Evolutionary conservation across 2,113 vertebrate genomes (phyloP), one percentile per base, ranked within the genome.

Genomic region (Antigone vipio): DNA sequence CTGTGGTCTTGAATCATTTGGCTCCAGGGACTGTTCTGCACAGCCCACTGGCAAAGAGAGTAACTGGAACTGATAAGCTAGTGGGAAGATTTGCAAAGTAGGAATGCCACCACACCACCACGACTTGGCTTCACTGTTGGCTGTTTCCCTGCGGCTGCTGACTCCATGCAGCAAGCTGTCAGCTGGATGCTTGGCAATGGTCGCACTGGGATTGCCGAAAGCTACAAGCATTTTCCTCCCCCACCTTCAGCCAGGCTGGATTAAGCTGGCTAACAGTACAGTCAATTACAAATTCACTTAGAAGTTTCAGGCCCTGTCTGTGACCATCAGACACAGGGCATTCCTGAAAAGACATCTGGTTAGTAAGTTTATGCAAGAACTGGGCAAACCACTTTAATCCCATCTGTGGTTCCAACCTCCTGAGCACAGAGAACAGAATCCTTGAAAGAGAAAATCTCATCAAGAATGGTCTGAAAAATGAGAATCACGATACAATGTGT

Each of bases 291-390:
- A 88, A 89, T 82, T 93, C 76, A 87, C 69, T 85, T 35, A 77
- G 45, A 96, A 94, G 62, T 79, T 50, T 58, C 42, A 35, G 50
- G 30, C 42, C 45, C 59, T 52, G 22, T 32, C 58, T 92, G 69
- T 91, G 80, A 82, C 73, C 77, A 87, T 47, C 53, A 91, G 58
- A 55, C 64, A 64, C 24, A 35, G 23, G 40, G 49, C 26, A 76
- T 73, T 93, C 84, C 86, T 91, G 77, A 73, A 93, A 93, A 95
- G 88, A 87, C 86, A 96, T 79, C 92, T 87, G 88, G 76, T 82
- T 89, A 79, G 80, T 14, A 49, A 84, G 50, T 82, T 96, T 83
- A 88, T 73, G 67, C 45, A 87, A 79, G 69, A 85, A 58, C 58
- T 66, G 77, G 63, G 81, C 74, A 95, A 91, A 60, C n/a, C 71